Conservation (phyloP, 2,888 invertebrate genomes). For the Bellardia bayeri region DNA sequence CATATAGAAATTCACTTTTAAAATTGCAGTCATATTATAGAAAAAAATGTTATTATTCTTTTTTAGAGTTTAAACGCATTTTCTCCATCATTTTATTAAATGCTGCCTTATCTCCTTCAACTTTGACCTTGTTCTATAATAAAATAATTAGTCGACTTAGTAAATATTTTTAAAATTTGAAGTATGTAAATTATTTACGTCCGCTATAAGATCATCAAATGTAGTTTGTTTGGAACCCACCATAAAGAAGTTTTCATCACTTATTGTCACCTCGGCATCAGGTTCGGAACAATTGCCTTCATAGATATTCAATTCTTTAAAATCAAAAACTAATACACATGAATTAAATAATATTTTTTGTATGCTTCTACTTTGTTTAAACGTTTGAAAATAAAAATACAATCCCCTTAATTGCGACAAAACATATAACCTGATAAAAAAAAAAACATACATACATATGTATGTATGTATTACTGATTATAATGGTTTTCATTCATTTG, state of each 20-base stretch:
- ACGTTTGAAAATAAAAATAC: too few relatives aligned
- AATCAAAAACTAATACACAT: slow-evolving; percentile 81
- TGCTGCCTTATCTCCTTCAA: slow-evolving; percentile 80
- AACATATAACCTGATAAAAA: too few relatives aligned
- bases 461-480: too few relatives aligned
- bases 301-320: slow-evolving; percentile 83
- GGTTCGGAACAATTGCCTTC: slow-evolving; percentile 78
- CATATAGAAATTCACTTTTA: neutral
- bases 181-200: slow-evolving; percentile 72
- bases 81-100: slow-evolving; percentile 81
- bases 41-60: slow-evolving; percentile 31
- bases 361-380: neutral
- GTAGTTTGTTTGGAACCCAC: slow-evolving; percentile 81
- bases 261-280: slow-evolving; percentile 80
- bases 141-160: slow-evolving; percentile 13
- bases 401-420: too few relatives aligned
- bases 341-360: slow-evolving; percentile 69
- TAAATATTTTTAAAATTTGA: neutral
- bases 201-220: slow-evolving; percentile 79
- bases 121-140: slow-evolving; percentile 79
- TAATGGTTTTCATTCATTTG: too few relatives aligned
- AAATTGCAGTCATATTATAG: neutral
- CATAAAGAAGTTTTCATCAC: slow-evolving; percentile 82
- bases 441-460: too few relatives aligned
- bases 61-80: slow-evolving; percentile 79